Conservation (phyloP, 2,797 vertebrate species). For the Enteromius argenteus region DNA sequence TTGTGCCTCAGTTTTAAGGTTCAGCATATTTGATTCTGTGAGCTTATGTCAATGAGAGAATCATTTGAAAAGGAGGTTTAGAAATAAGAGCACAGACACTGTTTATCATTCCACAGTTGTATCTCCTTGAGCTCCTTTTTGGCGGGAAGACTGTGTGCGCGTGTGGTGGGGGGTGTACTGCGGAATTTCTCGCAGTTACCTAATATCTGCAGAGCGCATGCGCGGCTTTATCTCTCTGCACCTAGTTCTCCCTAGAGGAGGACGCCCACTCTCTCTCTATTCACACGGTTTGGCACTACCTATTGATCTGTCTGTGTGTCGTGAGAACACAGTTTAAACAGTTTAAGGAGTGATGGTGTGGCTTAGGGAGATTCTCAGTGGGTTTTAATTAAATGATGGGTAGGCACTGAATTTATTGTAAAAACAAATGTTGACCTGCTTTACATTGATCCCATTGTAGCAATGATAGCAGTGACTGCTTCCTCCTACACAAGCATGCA, state of each 20-base stretch:
- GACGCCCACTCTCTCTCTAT: slow-evolving; percentile 21
- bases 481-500: slow-evolving; percentile 3
- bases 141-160: slow-evolving; percentile 29
- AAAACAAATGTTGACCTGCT: slow-evolving; percentile 27
- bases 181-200: slow-evolving; percentile 60
- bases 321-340: slow-evolving; percentile 27
- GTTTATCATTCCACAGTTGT: slow-evolving; percentile 14
- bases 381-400: background rate
- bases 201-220: slow-evolving; percentile 54
- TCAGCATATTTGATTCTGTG: background rate
- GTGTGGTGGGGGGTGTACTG: slow-evolving; percentile 51
- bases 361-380: slow-evolving; percentile 4
- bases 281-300: slow-evolving; percentile 10
- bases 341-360: background rate
- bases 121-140: slow-evolving; percentile 15
- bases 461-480: slow-evolving; percentile 30
- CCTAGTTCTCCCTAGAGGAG: slow-evolving; percentile 15
- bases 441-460: background rate
- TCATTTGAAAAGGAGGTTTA: background rate
- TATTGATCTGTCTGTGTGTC: slow-evolving; percentile 23
- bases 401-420: background rate
- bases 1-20: background rate
- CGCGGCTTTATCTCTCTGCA: slow-evolving; percentile 41
- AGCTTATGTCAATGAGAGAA: background rate
- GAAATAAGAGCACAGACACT: slow-evolving; percentile 17